Conservation (phyloP, 2,797 vertebrate genomes). For the Rhodeus uyekii region DNA sequence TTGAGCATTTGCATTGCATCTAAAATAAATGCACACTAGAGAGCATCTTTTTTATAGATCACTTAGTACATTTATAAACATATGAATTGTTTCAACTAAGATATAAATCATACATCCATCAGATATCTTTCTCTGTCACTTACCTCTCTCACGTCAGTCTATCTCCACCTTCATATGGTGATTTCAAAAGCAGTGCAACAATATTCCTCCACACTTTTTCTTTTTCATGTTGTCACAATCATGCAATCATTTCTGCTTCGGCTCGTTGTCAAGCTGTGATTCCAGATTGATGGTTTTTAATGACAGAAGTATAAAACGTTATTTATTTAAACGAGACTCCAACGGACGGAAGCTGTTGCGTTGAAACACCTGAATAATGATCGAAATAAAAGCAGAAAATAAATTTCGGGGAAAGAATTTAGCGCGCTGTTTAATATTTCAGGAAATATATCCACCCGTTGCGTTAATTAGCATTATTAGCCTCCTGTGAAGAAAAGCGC, state of each 20-base stretch:
- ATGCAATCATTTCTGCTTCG: slow-evolving; percentile 67
- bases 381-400: slow-evolving; percentile 4
- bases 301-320: slow-evolving; percentile 7
- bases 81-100: neutral
- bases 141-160: slow-evolving; percentile 72
- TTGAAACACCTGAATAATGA: slow-evolving; percentile 9
- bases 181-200: slow-evolving; percentile 73
- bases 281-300: slow-evolving; percentile 48
- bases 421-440: slow-evolving; percentile 3
- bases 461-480: neutral
- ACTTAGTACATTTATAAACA: neutral
- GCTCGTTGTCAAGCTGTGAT: slow-evolving; percentile 59
- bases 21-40: neutral
- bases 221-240: slow-evolving; percentile 82
- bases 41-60: neutral
- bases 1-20: neutral
- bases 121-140: slow-evolving; percentile 58
- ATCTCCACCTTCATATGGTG: slow-evolving; percentile 70
- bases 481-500: neutral
- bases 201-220: slow-evolving; percentile 78
- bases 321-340: slow-evolving; percentile 12
- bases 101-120: slow-evolving; percentile 42
- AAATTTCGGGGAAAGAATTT: neutral
- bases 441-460: slow-evolving; percentile 19
- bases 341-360: slow-evolving; percentile 7